Conservation (phyloP, 2,797 vertebrate genomes). For the Toxotes lorentzi region DNA sequence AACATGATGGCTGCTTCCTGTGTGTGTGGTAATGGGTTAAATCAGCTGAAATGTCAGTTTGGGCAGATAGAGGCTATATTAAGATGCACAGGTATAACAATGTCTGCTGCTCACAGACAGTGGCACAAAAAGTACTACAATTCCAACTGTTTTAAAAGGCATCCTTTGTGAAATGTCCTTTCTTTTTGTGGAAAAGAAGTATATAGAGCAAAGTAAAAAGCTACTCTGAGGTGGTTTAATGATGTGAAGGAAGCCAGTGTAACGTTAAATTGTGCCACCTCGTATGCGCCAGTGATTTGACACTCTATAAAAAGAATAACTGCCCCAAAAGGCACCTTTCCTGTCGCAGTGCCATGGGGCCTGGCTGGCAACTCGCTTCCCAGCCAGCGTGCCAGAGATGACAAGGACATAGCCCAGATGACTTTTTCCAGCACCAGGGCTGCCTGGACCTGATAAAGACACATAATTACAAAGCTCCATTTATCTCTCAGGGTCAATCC, state of each 20-base stretch:
- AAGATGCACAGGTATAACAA: constrained; percentile 28
- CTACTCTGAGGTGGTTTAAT: constrained; percentile 27
- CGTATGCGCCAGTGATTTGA: constrained; percentile 60
- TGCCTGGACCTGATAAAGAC: constrained; percentile 85
- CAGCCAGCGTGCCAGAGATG: constrained; percentile 61
- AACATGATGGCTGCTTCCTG: constrained; percentile 65
- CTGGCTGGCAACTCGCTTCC: constrained; percentile 52
- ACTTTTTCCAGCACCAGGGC: constrained; percentile 66
- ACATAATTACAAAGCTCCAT: constrained; percentile 82
- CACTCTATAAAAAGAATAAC: constrained; percentile 42
- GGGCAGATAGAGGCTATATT: constrained; percentile 38
- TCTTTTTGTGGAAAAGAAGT: constrained; percentile 12
- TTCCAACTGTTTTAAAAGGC: constrained; percentile 24
- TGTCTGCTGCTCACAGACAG: constrained; percentile 17
- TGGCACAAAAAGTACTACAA: neutral
- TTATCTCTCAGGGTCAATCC: constrained; percentile 82
- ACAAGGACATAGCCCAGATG: constrained; percentile 81
- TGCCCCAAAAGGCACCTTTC: constrained; percentile 74
- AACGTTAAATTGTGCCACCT: constrained; percentile 50
- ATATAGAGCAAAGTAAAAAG: constrained; percentile 20
- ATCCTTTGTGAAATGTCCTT: constrained; percentile 4
- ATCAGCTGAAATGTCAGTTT: constrained; percentile 49
- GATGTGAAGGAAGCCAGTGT: constrained; percentile 32
- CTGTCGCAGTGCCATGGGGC: constrained; percentile 53
- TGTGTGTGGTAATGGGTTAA: constrained; percentile 56